Percentiles rank a stretch among this genome's conserved stretches.
Evolutionary conservation across 2,888 invertebrate species (phyloP).

Genomic region (Reticulitermes lucifugus): DNA sequence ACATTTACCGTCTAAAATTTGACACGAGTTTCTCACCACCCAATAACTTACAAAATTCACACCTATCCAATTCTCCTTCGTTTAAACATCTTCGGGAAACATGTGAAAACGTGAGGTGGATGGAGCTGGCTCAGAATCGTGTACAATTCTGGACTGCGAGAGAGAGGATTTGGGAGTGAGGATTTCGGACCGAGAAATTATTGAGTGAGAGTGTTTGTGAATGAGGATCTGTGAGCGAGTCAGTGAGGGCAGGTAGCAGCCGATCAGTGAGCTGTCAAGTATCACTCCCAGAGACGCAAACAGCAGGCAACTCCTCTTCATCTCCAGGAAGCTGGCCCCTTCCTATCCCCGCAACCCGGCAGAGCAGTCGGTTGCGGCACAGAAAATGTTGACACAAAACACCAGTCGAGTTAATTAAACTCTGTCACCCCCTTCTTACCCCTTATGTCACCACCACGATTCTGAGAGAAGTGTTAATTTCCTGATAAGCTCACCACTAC

Average conservation of each 20-base stretch:
- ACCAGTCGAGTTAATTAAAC: slow-evolving; percentile 60
- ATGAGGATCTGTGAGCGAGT: neutral
- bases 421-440: slow-evolving; percentile 40
- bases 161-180: too few species aligned
- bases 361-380: slow-evolving; percentile 49
- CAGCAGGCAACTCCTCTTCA: slow-evolving; percentile 13
- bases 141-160: too few species aligned
- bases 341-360: slow-evolving; percentile 10
- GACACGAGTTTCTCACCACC: too few species aligned
- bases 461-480: slow-evolving; percentile 60
- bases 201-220: neutral
- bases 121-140: too few species aligned
- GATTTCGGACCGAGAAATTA: neutral
- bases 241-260: neutral
- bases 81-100: neutral
- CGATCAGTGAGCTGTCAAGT: slow-evolving; percentile 17
- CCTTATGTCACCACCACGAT: slow-evolving; percentile 54
- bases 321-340: slow-evolving; percentile 14
- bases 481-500: slow-evolving; percentile 59
- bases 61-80: too few species aligned
- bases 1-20: too few species aligned
- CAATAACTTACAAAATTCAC: too few species aligned
- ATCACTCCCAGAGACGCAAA: neutral
- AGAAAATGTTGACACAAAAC: slow-evolving; percentile 61
- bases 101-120: neutral